phyloP scores from a whole-genome alignment of 2,888 invertebrate species.

The Epistrophella euchroma region DNA sequence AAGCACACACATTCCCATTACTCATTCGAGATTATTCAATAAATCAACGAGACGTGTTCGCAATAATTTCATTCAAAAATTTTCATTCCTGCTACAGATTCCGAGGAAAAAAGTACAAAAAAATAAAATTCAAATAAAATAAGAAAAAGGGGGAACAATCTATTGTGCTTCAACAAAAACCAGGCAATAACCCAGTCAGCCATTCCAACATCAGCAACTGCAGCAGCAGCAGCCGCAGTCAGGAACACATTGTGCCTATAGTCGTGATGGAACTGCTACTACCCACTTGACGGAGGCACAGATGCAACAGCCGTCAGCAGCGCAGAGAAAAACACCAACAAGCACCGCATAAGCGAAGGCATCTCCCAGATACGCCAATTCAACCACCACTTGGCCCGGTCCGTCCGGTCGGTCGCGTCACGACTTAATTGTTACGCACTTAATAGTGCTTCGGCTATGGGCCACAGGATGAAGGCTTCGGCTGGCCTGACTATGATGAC shows the following conservation, averaged over 20 bases:
- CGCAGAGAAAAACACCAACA: background rate
- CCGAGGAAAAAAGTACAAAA: conserved; percentile 10
- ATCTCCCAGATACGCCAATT: conserved; percentile 65
- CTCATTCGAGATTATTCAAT: conserved; percentile 75
- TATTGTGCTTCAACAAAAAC: conserved; percentile 53
- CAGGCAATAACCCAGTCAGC: conserved; percentile 64
- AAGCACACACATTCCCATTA: conserved; percentile 64
- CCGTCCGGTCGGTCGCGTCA: conserved; percentile 70
- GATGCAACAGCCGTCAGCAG: conserved; percentile 33
- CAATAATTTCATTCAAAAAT: conserved; percentile 76
- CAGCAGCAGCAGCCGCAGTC: conserved; percentile 35
- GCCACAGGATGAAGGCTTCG: conserved; percentile 36
- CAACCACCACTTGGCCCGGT: conserved; percentile 60
- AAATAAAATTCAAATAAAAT: conserved; percentile 36
- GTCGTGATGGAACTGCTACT: conserved; percentile 74
- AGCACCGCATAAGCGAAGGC: conserved; percentile 43
- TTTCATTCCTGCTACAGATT: conserved; percentile 63
- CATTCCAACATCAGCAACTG: conserved; percentile 42
- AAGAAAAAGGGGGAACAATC: conserved; percentile 44
- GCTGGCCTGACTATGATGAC: conserved; percentile 30
- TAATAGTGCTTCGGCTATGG: conserved; percentile 38
- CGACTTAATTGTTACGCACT: conserved; percentile 76
- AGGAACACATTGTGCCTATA: conserved; percentile 56
- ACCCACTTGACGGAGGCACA: conserved; percentile 69
- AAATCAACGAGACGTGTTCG: conserved; percentile 75